Conservation (phyloP, 2,113 vertebrate species). For the Elgaria multicarinata region DNA sequence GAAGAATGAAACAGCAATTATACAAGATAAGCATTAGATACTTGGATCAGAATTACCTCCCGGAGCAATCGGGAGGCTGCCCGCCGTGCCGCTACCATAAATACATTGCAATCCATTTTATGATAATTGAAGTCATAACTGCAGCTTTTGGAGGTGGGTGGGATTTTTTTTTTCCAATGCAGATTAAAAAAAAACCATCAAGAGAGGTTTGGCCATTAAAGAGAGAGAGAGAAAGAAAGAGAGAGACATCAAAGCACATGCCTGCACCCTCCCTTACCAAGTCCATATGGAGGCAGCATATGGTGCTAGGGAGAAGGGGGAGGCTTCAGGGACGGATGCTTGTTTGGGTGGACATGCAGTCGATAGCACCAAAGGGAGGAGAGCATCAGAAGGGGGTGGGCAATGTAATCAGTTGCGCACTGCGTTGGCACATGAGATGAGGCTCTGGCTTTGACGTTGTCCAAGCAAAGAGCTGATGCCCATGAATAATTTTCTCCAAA, state of each 20-base stretch:
- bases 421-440: neutral
- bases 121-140: conserved; percentile 43
- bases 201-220: conserved; percentile 46
- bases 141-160: conserved; percentile 30
- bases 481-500: neutral
- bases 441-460: neutral
- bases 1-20: conserved; percentile 51
- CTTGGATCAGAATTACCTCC: conserved; percentile 12
- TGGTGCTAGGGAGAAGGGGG: neutral
- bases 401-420: neutral
- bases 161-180: conserved; percentile 1
- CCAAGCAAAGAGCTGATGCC: neutral
- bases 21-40: conserved; percentile 32
- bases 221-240: neutral
- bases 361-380: neutral
- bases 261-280: neutral
- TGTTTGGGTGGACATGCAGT: conserved; percentile 13
- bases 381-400: neutral
- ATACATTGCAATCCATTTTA: conserved; percentile 49
- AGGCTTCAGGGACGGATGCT: neutral
- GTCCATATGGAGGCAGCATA: conserved; percentile 32
- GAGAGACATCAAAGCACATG: neutral
- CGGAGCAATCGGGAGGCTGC: conserved; percentile 31
- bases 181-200: conserved; percentile 22
- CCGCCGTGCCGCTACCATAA: conserved; percentile 24